Evolutionary conservation across 1,140 invertebrate genomes (phyloP), one percentile per base, ranked within the genome.

Genomic region (Drosophila orena): DNA sequence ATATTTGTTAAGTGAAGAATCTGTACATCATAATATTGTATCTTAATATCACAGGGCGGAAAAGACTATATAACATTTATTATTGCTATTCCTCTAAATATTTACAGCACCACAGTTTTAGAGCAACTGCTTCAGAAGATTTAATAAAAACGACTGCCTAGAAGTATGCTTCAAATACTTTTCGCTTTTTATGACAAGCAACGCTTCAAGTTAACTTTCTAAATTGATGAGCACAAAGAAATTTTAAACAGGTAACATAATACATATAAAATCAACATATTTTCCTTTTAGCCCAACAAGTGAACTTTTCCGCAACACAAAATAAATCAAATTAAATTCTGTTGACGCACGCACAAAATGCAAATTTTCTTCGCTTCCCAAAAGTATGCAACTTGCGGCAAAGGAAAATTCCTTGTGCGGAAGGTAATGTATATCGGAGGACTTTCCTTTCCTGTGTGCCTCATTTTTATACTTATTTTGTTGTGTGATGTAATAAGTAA

Each of bases 281-380:
- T 15, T 20, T 35, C n/a, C 34, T 43, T 66, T 27, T 65, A 20
- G 0, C 4, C 14, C 24, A 44, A 34, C 50, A 57, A 14, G 34
- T 35, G 43, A 54, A 53, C 49, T 68, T 71, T 54, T 47, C n/a
- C 42, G 47, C 54, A 22, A 42, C 66, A 61, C 56, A 52, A 78
- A 86, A 81, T 78, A 81, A 85, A 86, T 86, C 81, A 86, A 85
- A 88, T 86, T 70, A 78, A 74, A 66, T 78, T 70, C 64, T 30
- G 65, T 64, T 73, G 42, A 66, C 72, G 80, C 66, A 80, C 59
- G 60, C 69, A 58, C 47, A 78, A 60, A 50, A 64, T 76, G 68
- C 60, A 71, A 75, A 79, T 49, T 47, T 77, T 38, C 37, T 3
- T 24, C 11, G 44, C 54, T 22, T 61, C 58, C 81, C 17, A 17